Conservation (phyloP, 1,140 invertebrate genomes). For the Caenorhabditis briggsae region DNA sequence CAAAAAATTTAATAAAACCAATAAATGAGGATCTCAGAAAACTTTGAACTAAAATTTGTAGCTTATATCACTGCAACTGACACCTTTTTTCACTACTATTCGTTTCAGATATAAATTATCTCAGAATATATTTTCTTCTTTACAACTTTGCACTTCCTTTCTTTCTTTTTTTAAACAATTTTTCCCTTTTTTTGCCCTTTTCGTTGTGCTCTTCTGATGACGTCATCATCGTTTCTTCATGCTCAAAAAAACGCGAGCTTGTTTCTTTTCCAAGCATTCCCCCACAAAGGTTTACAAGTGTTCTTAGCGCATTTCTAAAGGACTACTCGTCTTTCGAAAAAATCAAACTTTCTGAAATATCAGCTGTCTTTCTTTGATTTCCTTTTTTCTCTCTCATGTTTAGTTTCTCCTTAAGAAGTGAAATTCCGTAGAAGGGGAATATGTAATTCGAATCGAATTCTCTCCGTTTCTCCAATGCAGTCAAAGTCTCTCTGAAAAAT, state of each 20-base stretch:
- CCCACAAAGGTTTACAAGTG: neutral
- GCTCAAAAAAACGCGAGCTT: neutral
- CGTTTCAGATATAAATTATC: neutral
- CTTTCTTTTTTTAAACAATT: neutral
- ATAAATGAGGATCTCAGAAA: neutral
- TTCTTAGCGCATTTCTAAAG: neutral
- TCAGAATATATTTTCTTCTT: no score
- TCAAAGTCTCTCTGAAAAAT: conserved; percentile 9
- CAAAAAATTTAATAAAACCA: no score
- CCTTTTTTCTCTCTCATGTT: neutral
- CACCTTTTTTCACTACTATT: no score
- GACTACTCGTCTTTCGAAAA: neutral
- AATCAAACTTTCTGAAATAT: neutral
- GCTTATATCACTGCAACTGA: no score
- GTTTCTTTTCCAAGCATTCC: conserved; percentile 10
- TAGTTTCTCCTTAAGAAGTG: neutral
- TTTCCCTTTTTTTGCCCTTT: conserved; percentile 38
- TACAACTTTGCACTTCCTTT: neutral
- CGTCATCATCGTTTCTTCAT: conserved; percentile 29
- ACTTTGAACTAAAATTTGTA: neutral
- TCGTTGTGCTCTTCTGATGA: neutral
- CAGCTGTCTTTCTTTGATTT: neutral
- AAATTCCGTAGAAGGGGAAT: conserved; percentile 13
- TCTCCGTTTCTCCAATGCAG: neutral
- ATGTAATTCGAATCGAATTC: conserved; percentile 36